A percentile compares a stretch with the other conserved stretches of the same genome.
phyloP scores from a whole-genome alignment of 2,797 vertebrate genomes.

The Momotus momota region DNA sequence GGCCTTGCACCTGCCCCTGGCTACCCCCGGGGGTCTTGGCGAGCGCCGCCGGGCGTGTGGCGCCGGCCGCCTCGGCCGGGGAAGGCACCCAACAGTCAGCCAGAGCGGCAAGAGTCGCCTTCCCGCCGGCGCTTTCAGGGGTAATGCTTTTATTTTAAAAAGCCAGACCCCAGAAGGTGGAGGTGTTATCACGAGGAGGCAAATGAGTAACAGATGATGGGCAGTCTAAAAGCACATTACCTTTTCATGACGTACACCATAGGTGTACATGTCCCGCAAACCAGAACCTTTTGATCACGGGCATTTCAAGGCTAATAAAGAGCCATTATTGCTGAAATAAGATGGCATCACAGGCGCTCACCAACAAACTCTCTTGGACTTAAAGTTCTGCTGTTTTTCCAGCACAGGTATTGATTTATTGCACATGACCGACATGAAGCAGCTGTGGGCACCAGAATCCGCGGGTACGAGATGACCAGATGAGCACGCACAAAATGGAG shows the following conservation, averaged over 20 bases:
- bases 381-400: too few relatives aligned
- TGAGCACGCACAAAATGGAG: fast-evolving
- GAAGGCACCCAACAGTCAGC: fast-evolving
- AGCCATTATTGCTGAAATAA: fast-evolving
- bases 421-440: fast-evolving
- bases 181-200: too few relatives aligned
- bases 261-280: fast-evolving
- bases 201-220: fast-evolving
- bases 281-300: fast-evolving
- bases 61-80: not conserved
- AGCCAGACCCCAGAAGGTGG: not conserved
- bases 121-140: fast-evolving
- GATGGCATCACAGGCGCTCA: fast-evolving
- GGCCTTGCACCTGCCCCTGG: too few relatives aligned
- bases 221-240: fast-evolving
- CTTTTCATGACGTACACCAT: fast-evolving
- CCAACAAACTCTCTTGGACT: not conserved
- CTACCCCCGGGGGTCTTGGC: too few relatives aligned
- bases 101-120: fast-evolving
- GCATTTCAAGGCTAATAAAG: fast-evolving
- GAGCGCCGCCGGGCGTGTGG: not conserved
- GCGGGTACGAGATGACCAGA: fast-evolving
- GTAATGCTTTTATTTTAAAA: not conserved
- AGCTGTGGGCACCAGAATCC: fast-evolving
- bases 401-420: too few relatives aligned